Base-by-base conservation (phyloP, 92 coral and sea anemone species). In the Porites lobata region DNA sequence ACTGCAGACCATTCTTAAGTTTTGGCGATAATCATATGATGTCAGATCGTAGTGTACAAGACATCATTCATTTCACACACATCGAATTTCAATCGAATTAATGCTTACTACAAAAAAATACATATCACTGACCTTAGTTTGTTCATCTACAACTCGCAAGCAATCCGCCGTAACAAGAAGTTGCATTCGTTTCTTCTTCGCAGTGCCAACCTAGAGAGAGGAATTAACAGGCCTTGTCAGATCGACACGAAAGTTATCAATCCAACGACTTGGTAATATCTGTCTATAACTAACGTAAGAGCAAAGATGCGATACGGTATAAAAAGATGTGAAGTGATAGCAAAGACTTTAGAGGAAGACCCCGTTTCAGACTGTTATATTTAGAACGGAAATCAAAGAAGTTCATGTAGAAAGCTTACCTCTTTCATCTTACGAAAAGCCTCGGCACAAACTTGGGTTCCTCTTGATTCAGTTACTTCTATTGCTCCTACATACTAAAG, bases 391-490 rank as follows among this genome's bases (percentile, higher is more conserved):
- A 24, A 73, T 21, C 47, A 15, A 57, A 85, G 53, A 52, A 65
- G 18, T 12, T 24, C 19, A 21, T 24, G 8, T 21, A 21, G 22
- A 17, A 59, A 24, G 74, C 92, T 79, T 80, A 95, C 98, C 86
- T 95, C 98, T 87, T 91, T 95, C 91, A 95, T 91, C 90, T 91
- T 91, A 51, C 98, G 93, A 76, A 88, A 95, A 63, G 99, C 99
- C 81, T 96, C 99, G 72, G 98, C 96, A 80, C 99, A 96, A 81
- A 96, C 98, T 69, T 96, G 99, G 2, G 99, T 96, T 20, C 99
- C 99, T 58, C 99, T 95, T 62, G 99, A 96, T 67, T 96, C 99
- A 73, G 98, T 85, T 9, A 96, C 99, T 92, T 96, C 99, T 89
- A 92, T 90, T 19, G 96, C 81, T 51, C 99, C 99, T 32, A 93